Evolutionary conservation across 2,888 invertebrate species (phyloP).

Genomic region (Xestia rhomboidea): DNA sequence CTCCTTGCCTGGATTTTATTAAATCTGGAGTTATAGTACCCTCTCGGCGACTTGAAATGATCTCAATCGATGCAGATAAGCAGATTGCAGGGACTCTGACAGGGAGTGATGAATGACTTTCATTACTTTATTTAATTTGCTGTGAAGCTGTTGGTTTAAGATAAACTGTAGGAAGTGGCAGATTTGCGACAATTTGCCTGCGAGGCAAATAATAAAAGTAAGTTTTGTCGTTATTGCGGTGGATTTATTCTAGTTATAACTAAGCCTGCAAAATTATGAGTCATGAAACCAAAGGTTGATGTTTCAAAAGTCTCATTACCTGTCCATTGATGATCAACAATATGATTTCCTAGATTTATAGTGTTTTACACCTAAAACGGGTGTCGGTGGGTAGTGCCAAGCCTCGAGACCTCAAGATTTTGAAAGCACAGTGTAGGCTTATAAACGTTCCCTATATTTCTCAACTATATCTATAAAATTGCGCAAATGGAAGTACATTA

Average conservation of each 20-base stretch:
- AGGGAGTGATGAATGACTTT: constrained; percentile 67
- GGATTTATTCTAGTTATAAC: not conserved
- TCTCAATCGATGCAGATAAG: constrained; percentile 77
- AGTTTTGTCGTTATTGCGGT: not conserved
- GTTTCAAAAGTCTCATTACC: constrained; percentile 29
- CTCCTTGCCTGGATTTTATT: constrained; percentile 82
- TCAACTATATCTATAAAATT: constrained; percentile 60
- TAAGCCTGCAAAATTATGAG: not conserved
- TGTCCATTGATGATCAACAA: constrained; percentile 38
- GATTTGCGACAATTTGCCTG: constrained; percentile 33
- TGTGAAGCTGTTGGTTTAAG: constrained; percentile 57
- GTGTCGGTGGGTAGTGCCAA: constrained; percentile 46
- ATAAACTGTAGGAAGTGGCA: constrained; percentile 37
- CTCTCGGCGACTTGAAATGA: constrained; percentile 80
- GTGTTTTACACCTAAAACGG: constrained; percentile 54
- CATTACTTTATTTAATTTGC: constrained; percentile 59
- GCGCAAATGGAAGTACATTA: constrained; percentile 47
- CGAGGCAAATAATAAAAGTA: constrained; percentile 21
- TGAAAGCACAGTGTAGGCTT: constrained; percentile 66
- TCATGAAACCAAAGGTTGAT: constrained; percentile 15
- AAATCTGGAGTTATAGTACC: constrained; percentile 83
- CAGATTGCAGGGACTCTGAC: constrained; percentile 71
- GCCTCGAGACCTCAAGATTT: constrained; percentile 50
- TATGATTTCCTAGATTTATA: constrained; percentile 58
- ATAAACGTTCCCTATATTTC: constrained; percentile 54